Base-by-base conservation (phyloP, 64 coral and sea anemone genomes). In the Dendronephthya gigantea region DNA sequence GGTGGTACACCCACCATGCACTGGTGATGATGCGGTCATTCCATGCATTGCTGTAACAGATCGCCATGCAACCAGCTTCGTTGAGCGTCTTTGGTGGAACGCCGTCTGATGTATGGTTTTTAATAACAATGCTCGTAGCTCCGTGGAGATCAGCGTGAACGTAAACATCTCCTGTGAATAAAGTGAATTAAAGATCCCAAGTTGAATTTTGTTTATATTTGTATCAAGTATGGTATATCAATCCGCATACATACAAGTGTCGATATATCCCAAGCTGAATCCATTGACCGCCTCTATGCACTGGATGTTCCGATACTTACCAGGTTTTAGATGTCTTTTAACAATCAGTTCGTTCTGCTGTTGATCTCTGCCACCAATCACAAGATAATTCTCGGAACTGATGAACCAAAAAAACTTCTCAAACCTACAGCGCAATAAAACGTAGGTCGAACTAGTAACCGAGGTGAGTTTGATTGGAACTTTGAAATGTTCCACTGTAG, bases 381-480 rank as follows among this genome's bases (percentile, higher is more conserved):
- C 82, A n/a, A 97, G 25, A 52, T 93, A 97, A 68, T 97, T 97
- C 82, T 97, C 94, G 16, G 94, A 89, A 36, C 91, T 97, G 36
- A 97, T 89, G 29, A 90, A 97, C 94, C 94, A 97, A 19, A 88
- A 81, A 48, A 97, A 97, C 82, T 97, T 97, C 74, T 97, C 94
- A 88, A 97, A 97, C 93, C 93, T 94, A 49, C 22, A 17, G 48
- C n/a, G n/a, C n/a, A 52, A 83, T 39, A 34, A 65, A 69, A 70
- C 68, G 16, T 70, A 74, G 4, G 7, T 17, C 16, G 33, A 10
- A 40, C 32, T 50, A 27, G 16, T 1, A 47, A 50, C 49, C 4
- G n/a, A n/a, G n/a, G n/a, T n/a, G n/a, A n/a, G n/a, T n/a, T n/a
- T n/a, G n/a, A n/a, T n/a, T n/a, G n/a, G n/a, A n/a, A n/a, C n/a